phyloP scores from a whole-genome alignment of 1,140 invertebrate species.

The Eubasilissa regina region DNA sequence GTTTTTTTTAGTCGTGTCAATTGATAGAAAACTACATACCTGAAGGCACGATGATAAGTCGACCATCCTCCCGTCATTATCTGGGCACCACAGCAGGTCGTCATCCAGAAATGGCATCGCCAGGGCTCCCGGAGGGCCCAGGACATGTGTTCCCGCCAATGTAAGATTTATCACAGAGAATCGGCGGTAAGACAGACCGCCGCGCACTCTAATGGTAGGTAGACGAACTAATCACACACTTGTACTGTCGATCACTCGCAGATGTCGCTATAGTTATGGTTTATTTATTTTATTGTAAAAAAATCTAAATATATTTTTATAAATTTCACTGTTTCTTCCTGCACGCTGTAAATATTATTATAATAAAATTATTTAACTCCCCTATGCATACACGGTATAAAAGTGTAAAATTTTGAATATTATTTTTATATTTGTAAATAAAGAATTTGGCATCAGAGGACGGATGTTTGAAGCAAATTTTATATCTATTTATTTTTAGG shows the following conservation, averaged over 20 bases:
- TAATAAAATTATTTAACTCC: slow-evolving; percentile 24
- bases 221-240: slow-evolving; percentile 17
- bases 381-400: slow-evolving; percentile 24
- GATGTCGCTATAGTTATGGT: neutral
- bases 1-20: neutral
- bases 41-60: slow-evolving; percentile 90
- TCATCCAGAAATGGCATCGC: slow-evolving; percentile 96
- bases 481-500: slow-evolving; percentile 54
- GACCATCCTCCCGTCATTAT: slow-evolving; percentile 93
- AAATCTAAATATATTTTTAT: too few species aligned
- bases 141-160: slow-evolving; percentile 76
- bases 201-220: neutral
- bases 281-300: too few species aligned
- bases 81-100: slow-evolving; percentile 91
- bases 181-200: neutral
- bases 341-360: slow-evolving; percentile 5
- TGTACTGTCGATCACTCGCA: slow-evolving; percentile 2
- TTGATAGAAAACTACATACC: slow-evolving; percentile 68
- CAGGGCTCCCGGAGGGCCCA: slow-evolving; percentile 76
- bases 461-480: slow-evolving; percentile 37
- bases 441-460: slow-evolving; percentile 55
- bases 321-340: too few species aligned
- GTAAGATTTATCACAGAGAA: slow-evolving; percentile 53
- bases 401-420: slow-evolving; percentile 47
- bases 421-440: slow-evolving; percentile 39